Evolutionary conservation across 2,888 invertebrate species (phyloP).

Genomic region (Dolomedes plantarius): DNA sequence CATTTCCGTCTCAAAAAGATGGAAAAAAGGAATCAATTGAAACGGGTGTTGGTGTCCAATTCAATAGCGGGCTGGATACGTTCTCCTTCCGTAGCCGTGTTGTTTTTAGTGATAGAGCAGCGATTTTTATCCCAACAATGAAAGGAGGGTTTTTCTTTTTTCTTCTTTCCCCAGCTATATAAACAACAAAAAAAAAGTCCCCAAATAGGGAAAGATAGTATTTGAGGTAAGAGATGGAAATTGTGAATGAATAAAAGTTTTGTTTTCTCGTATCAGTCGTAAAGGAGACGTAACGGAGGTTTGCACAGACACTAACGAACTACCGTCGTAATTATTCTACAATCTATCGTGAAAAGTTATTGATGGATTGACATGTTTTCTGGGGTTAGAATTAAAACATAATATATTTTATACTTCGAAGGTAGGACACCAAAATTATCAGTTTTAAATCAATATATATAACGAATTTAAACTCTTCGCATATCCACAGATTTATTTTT

Average conservation of each 20-base stretch:
- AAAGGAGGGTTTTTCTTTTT: not conserved
- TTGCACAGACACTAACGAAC: too few species aligned
- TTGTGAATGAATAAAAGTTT: not conserved
- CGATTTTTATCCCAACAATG: conserved; percentile 4
- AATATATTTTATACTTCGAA: too few species aligned
- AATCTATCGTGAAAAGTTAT: too few species aligned
- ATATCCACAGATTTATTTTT: too few species aligned
- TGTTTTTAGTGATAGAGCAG: conserved; percentile 12
- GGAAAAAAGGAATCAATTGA: conserved; percentile 9
- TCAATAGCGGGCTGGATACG: not conserved
- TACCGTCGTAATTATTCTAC: too few species aligned
- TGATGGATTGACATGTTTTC: too few species aligned
- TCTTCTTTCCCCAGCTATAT: not conserved
- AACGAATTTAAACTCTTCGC: too few species aligned
- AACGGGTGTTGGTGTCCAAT: conserved; percentile 14
- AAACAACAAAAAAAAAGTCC: not conserved
- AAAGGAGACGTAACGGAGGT: too few species aligned
- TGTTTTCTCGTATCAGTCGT: too few species aligned
- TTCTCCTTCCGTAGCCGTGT: not conserved
- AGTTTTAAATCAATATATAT: too few species aligned
- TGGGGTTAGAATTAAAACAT: too few species aligned
- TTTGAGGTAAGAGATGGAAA: not conserved
- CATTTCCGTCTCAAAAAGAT: conserved; percentile 53
- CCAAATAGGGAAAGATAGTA: not conserved
- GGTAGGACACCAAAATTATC: too few species aligned